Base-by-base conservation (phyloP, 2,797 vertebrate species). In the Girardinus metallicus region DNA sequence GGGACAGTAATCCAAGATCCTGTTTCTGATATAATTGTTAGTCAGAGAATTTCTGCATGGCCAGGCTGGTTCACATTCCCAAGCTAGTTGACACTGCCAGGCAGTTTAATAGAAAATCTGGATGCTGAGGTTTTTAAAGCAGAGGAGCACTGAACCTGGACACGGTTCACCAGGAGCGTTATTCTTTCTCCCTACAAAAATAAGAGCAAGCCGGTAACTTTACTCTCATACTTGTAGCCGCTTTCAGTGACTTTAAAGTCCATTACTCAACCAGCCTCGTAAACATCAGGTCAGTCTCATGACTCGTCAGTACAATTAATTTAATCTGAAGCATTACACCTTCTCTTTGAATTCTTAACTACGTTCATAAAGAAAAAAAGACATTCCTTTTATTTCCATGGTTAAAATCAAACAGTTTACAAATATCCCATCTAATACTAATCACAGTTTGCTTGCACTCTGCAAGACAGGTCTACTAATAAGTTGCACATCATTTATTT, bases 11-110 rank as follows among this genome's bases (percentile, higher is more conserved):
- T 96, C 96, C 95, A 93, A 96, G 96, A 96, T 96, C 95, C 95
- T 96, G 95, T 96, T 96, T 96, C 96, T 96, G 96, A 96, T 96
- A 96, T 96, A 96, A 96, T 96, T 96, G 96, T 96, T 96, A 96
- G 96, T 96, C 96, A 96, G 96, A 96, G 95, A 96, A 95, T 96
- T 96, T 96, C 96, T 96, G 96, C 96, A 96, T 96, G 95, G 92
- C 94, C 96, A 95, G 92, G 80, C 91, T 88, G 85, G 92, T 95
- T 95, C 96, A 96, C 93, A 96, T 96, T 96, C 96, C 96, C 96
- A 96, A 95, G 96, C 95, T 94, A 95, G 95, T 96, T 96, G 96
- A 96, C 95, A 95, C 95, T 96, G 96, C 95, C 95, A 95, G 94
- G 95, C 96, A 95, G 94, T 96, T 96, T 96, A 96, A 96, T 96